Evolutionary conservation across 2,888 invertebrate genomes (phyloP).

Genomic region (Helobdella robusta): DNA sequence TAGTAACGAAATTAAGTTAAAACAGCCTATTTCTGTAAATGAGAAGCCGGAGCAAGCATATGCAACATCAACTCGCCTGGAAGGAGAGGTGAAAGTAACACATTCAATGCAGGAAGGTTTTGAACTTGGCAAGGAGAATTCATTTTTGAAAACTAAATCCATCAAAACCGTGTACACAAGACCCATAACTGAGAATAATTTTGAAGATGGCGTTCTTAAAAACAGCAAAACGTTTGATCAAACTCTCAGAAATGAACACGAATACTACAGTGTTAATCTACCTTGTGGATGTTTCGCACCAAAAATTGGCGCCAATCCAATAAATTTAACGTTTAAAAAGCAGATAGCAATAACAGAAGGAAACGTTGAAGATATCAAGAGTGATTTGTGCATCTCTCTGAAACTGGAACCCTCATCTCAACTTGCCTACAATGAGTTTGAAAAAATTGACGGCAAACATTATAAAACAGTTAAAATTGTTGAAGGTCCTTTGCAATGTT

Average conservation of each 20-base stretch:
- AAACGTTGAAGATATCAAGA: background rate
- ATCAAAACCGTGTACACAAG: background rate
- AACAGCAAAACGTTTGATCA: conserved; percentile 3
- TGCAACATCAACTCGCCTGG: too few relatives aligned
- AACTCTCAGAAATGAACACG: background rate
- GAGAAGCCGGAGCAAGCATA: too few relatives aligned
- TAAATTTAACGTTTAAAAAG: background rate
- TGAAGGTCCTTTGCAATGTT: conserved; percentile 10
- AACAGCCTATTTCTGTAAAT: too few relatives aligned
- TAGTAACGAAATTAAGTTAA: too few relatives aligned
- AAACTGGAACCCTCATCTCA: too few relatives aligned
- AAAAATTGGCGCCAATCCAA: background rate
- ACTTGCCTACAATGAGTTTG: too few relatives aligned
- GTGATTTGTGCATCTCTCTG: conserved; percentile 5
- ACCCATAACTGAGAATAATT: background rate
- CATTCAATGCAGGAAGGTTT: too few relatives aligned
- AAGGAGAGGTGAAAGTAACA: too few relatives aligned
- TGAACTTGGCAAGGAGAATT: background rate
- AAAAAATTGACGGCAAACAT: background rate
- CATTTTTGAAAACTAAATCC: background rate
- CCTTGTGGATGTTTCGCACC: conserved; percentile 5
- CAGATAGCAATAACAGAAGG: background rate
- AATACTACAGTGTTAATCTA: background rate
- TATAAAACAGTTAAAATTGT: background rate
- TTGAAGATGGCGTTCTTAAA: background rate